Conservation (phyloP, 1,140 invertebrate species). For the Batillaria attramentaria region DNA sequence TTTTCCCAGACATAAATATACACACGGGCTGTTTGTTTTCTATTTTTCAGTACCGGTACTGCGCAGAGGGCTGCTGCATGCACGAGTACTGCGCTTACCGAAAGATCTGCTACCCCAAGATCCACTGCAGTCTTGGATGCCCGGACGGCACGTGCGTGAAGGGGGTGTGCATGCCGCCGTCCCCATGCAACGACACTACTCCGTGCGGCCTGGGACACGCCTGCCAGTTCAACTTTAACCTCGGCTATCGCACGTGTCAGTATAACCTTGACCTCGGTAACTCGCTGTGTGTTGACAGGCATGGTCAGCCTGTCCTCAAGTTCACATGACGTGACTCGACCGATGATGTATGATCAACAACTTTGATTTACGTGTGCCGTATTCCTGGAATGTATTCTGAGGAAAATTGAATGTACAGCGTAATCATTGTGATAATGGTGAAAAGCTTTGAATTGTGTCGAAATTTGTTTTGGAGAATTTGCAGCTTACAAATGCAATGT, state of each 20-base stretch:
- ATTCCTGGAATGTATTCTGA: not conserved
- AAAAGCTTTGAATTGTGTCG: too few relatives aligned
- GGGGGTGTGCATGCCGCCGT: constrained; percentile 60
- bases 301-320: constrained; percentile 42
- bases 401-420: not conserved
- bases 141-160: constrained; percentile 62
- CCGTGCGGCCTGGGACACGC: constrained; percentile 53
- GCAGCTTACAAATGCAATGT: not conserved
- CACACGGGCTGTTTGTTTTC: not conserved
- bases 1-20: too few relatives aligned
- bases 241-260: constrained; percentile 64
- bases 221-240: constrained; percentile 61
- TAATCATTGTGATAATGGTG: not conserved
- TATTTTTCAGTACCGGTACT: constrained; percentile 59
- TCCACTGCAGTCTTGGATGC: constrained; percentile 61
- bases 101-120: constrained; percentile 64
- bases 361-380: not conserved
- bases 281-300: constrained; percentile 77
- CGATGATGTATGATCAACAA: not conserved
- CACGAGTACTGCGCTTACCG: constrained; percentile 65
- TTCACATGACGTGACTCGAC: constrained; percentile 22
- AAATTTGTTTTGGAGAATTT: not conserved
- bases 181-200: constrained; percentile 46
- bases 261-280: constrained; percentile 65
- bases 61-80: constrained; percentile 63